Evolutionary conservation across 2,888 invertebrate species (phyloP), one percentile per base, ranked within the genome.

Genomic region (Macropis europaea): DNA sequence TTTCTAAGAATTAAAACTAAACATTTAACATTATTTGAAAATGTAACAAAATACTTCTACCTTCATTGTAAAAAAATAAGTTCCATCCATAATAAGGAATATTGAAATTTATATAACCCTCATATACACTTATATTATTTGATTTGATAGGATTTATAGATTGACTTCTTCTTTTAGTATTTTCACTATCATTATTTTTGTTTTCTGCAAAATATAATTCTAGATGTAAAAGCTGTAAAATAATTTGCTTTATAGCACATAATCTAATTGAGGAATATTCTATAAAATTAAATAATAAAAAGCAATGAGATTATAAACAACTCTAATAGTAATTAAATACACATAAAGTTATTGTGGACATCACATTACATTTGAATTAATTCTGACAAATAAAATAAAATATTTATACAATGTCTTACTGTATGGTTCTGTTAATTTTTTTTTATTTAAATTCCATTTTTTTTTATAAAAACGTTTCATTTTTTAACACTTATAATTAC

Each of bases 61-160:
- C 93, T 91, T 94, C 93, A 59, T 92, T 91, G 34, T 94, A 93
- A 88, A 97, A 95, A 90, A 97, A 97, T 6, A 95, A 90, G 76
- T 93, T 93, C 95, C 97, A 97, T 17, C 94, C 93, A 77, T 92
- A 91, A 87, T 94, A 95, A 3, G 85, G 84, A 72, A 80, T 81
- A 57, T 83, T 76, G n/a, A 62, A 59, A 60, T 77, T 75, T 2
- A 64, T 47, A 11, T 69, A 64, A 43, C 48, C 30, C 2, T 59
- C 66, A 15, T 61, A 30, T 42, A 45, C 38, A 34, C 59, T 53
- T 9, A 56, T 38, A 54, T 56, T 36, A 36, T 22, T 26, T 38
- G 47, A 22, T 22, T 73, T 42, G 13, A 47, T 45, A 19, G 61
- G 52, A 40, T 59, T 67, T 30, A 45, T 34, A 42, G 28, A 17